Evolutionary conservation across 2,113 vertebrate species (phyloP), one percentile per base, ranked within the genome.

Genomic region (Plectropomus leopardus): DNA sequence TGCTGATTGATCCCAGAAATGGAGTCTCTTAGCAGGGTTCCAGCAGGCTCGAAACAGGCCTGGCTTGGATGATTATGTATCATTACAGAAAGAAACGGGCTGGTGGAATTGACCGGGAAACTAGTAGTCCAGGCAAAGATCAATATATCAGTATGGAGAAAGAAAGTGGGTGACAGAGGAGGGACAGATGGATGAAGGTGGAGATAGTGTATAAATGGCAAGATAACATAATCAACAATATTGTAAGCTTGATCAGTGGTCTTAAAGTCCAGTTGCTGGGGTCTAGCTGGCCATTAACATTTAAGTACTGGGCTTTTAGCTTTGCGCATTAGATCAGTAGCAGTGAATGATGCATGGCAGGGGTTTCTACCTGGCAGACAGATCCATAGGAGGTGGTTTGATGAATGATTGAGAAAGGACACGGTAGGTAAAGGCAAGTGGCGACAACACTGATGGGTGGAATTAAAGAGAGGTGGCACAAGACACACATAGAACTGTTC

Each of bases 1-100:
- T 72, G 74, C 70, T 69, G 72, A 93, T 93, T 84, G 86, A 92
- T 92, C 86, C 53, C 44, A 85, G 67, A 71, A 66, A 72, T 65
- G 50, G 55, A 45, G 28, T 54, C 28, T 57, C 66, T 11, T 73
- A 81, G 89, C 67, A 15, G 88, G 77, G 53, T 17, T 86, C 68
- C 78, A 75, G 61, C 47, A 59, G 44, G 47, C 77, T 71, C 14
- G 4, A 70, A 75, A 68, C 63, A 74, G 34, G 72, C 57, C 64
- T 55, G 58, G 50, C 36, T 72, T 4, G 5, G 65, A 81, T 79
- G 60, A 87, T 88, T 89, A 75, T 82, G 59, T 54, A 54, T 81
- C 79, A 82, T 86, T 79, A 89, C 74, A 76, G 36, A 82, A 74
- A 71, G 36, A 79, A 83, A 81, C 23, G 15, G 17, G 23, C 48